Percentiles rank a stretch among this genome's conserved stretches.
Conservation (phyloP, 2,797 vertebrate species). For the Lagocephalus sceleratus region DNA sequence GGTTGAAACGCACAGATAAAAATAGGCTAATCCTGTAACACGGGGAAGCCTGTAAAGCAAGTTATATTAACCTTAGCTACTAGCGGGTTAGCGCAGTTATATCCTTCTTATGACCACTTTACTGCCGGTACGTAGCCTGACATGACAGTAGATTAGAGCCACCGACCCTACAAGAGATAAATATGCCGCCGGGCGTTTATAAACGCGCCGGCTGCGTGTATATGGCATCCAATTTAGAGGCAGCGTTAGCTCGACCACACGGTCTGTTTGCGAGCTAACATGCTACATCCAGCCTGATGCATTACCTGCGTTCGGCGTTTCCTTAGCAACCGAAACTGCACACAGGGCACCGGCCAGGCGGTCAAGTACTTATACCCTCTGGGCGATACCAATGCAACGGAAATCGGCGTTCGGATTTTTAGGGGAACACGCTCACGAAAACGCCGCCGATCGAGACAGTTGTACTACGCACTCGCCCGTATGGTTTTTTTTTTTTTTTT, state of each 20-base stretch:
- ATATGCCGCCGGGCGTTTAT: background rate
- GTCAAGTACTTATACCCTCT: slow-evolving; percentile 59
- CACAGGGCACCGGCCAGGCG: slow-evolving; percentile 31
- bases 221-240: slow-evolving; percentile 1
- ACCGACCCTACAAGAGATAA: background rate
- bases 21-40: slow-evolving; percentile 44
- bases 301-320: slow-evolving; percentile 73
- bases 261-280: slow-evolving; percentile 48
- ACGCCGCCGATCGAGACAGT: no score
- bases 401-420: no score
- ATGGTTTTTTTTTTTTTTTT: no score
- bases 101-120: background rate
- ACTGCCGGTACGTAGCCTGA: slow-evolving; percentile 3
- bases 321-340: slow-evolving; percentile 77
- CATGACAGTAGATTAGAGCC: background rate
- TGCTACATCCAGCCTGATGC: slow-evolving; percentile 67
- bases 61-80: slow-evolving; percentile 40
- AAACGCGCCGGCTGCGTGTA: background rate
- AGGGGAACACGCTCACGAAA: no score
- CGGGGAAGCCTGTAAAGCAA: slow-evolving; percentile 49
- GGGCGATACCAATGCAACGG: slow-evolving; percentile 61
- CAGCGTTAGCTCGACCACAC: slow-evolving; percentile 42
- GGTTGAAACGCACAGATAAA: slow-evolving; percentile 8
- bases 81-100: slow-evolving; percentile 22
- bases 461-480: no score